A percentile compares a stretch with the other conserved stretches of the same genome.
Evolutionary conservation across 2,113 vertebrate genomes (phyloP).

Genomic region (Mus musculus): GRCm39 chr8:50169001-50169500

Average conservation of each 20-base stretch:
- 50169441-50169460: background rate
- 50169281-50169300: background rate
- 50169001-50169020: background rate
- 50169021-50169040: background rate
- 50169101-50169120: background rate
- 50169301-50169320: background rate
- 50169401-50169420: background rate
- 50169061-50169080: background rate
- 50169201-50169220: background rate
- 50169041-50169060: background rate
- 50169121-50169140: background rate
- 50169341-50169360: fast-evolving
- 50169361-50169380: too few relatives aligned
- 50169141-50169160: background rate
- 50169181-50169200: background rate
- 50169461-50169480: background rate
- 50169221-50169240: background rate
- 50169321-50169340: background rate
- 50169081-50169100: background rate
- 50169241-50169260: background rate
- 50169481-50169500: background rate
- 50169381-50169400: background rate
- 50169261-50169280: background rate
- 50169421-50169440: background rate
- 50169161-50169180: background rate